Percentiles rank a stretch among this genome's conserved stretches.
Evolutionary conservation across 2,888 invertebrate species (phyloP).

Genomic region (Pandemis cinnamomeana): DNA sequence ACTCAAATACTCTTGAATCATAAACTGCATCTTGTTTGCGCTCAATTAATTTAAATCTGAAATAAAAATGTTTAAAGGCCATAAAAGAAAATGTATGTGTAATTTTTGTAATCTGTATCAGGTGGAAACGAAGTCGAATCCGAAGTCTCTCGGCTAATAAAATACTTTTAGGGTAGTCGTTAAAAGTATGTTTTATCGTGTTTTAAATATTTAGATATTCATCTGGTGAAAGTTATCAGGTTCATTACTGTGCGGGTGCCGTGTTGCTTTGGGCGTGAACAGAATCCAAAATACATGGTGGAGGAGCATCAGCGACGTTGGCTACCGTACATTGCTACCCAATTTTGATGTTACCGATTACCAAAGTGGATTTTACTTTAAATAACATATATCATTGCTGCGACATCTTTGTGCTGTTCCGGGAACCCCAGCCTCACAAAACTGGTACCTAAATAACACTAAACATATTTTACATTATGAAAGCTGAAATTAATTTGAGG

Average conservation of each 20-base stretch:
- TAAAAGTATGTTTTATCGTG: slow-evolving; percentile 82
- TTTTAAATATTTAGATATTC: slow-evolving; percentile 82
- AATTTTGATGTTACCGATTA: not conserved
- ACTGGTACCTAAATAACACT: too few species aligned
- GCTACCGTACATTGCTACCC: not conserved
- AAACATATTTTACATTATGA: too few species aligned
- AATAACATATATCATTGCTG: too few species aligned
- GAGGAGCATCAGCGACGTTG: not conserved
- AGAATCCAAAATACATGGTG: not conserved
- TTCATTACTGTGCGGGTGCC: slow-evolving; percentile 62
- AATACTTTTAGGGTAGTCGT: slow-evolving; percentile 74
- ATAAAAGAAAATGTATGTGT: slow-evolving; percentile 74
- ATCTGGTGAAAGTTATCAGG: slow-evolving; percentile 80
- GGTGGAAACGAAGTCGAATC: slow-evolving; percentile 54
- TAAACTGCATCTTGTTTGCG: slow-evolving; percentile 75
- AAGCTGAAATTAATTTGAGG: too few species aligned
- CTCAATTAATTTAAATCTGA: slow-evolving; percentile 78
- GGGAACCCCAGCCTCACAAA: too few species aligned
- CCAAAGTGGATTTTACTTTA: not conserved
- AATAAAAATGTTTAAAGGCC: slow-evolving; percentile 67
- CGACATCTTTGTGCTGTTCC: too few species aligned
- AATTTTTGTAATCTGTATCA: slow-evolving; percentile 77
- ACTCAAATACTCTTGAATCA: slow-evolving; percentile 59
- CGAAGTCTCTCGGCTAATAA: slow-evolving; percentile 70
- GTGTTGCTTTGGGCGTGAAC: slow-evolving; percentile 19